These are phyloP conservation scores for Dallia pectoralis DNA, from an alignment of 2,797 vertebrate species.

Conservation along the genomic window DNA sequence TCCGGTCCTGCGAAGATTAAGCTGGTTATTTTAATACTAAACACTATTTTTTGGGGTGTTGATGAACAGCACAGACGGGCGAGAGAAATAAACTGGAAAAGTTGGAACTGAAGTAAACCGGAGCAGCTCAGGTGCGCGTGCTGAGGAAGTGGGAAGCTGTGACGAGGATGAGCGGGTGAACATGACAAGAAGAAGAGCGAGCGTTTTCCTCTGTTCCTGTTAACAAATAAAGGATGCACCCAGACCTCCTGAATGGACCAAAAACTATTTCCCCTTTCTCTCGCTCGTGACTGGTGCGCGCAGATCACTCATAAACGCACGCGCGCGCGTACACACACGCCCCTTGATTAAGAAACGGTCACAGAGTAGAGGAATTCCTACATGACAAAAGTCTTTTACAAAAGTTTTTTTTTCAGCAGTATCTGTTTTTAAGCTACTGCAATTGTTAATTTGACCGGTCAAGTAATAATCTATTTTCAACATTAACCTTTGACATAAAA, in stretches of 20 bases:
- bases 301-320: not conserved
- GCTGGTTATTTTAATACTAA: slow-evolving; percentile 37
- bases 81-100: slow-evolving; percentile 23
- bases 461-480: not conserved
- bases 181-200: slow-evolving; percentile 42
- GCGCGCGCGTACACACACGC: not conserved
- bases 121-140: slow-evolving; percentile 21
- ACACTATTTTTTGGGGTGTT: slow-evolving; percentile 21
- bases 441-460: not conserved
- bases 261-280: slow-evolving; percentile 81
- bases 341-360: slow-evolving; percentile 61
- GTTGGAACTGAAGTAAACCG: slow-evolving; percentile 22
- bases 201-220: slow-evolving; percentile 43
- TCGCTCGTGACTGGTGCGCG: slow-evolving; percentile 67
- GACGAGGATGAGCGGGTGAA: slow-evolving; percentile 51
- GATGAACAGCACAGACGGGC: slow-evolving; percentile 32
- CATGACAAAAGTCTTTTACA: slow-evolving; percentile 55
- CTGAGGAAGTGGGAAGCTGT: slow-evolving; percentile 56
- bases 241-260: slow-evolving; percentile 75
- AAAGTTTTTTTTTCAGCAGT: slow-evolving; percentile 55
- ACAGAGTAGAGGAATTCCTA: slow-evolving; percentile 16
- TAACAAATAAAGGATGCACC: slow-evolving; percentile 59
- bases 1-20: slow-evolving; percentile 60
- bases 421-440: slow-evolving; percentile 8
- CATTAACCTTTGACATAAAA: not conserved